These are phyloP conservation scores for Bothrops alternatus DNA, from an alignment of 2,797 vertebrate species.

Conservation along the genomic window DNA sequence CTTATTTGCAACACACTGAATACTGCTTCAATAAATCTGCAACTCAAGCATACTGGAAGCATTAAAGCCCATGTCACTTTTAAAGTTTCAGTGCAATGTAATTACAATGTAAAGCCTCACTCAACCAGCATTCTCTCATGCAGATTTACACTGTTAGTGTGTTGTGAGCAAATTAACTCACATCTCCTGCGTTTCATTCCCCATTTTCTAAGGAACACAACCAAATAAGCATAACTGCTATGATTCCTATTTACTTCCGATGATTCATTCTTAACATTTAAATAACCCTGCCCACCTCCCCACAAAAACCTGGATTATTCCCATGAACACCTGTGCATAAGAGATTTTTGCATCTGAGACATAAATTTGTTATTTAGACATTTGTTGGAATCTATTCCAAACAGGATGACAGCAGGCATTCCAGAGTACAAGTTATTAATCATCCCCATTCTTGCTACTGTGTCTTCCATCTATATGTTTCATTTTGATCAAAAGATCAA, in stretches of 20 bases:
- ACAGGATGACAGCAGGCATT: not conserved
- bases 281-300: not conserved
- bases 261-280: slow-evolving; percentile 24
- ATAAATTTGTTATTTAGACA: not conserved
- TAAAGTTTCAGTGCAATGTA: not conserved
- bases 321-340: slow-evolving; percentile 4
- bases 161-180: slow-evolving; percentile 50
- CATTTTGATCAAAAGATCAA: slow-evolving; percentile 29
- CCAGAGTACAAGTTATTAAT: not conserved
- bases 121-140: not conserved
- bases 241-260: not conserved
- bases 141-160: not conserved
- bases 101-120: not conserved
- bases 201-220: slow-evolving; percentile 27
- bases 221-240: slow-evolving; percentile 4
- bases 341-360: not conserved
- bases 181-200: slow-evolving; percentile 37
- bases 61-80: not conserved
- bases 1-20: slow-evolving; percentile 22
- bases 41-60: slow-evolving; percentile 37
- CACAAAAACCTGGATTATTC: not conserved
- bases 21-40: not conserved
- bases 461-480: slow-evolving; percentile 7
- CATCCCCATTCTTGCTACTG: slow-evolving; percentile 23
- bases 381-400: not conserved